Percentiles rank a stretch among this genome's conserved stretches.
phyloP scores from a whole-genome alignment of 2,113 vertebrate genomes.

The Pachycephala philippinensis region DNA sequence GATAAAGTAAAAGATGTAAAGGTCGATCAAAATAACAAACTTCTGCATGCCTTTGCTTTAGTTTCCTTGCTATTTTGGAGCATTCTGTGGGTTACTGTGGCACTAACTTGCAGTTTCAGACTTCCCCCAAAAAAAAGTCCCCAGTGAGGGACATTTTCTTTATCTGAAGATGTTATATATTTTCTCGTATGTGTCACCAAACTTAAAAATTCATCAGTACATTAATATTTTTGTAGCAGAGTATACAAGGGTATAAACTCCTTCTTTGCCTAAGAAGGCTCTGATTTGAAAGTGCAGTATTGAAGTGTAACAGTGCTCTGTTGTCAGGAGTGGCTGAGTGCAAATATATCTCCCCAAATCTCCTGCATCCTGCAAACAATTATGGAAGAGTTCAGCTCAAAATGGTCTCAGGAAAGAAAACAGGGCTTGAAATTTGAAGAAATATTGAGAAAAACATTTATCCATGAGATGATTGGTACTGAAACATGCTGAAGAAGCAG shows the following conservation, averaged over 20 bases:
- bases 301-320: background rate
- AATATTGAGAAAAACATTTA: background rate
- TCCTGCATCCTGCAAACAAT: background rate
- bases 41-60: background rate
- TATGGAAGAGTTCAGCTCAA: background rate
- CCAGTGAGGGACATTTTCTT: accelerated
- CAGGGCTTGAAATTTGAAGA: background rate
- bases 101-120: background rate
- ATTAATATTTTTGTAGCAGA: background rate
- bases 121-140: background rate
- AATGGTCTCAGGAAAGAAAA: background rate
- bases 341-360: background rate
- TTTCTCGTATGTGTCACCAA: accelerated
- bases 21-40: background rate
- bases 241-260: background rate
- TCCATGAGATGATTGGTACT: background rate
- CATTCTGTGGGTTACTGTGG: background rate
- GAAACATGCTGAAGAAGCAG: background rate
- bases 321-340: background rate
- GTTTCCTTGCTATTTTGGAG: background rate
- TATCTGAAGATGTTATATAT: background rate
- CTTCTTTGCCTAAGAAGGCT: background rate
- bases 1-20: background rate
- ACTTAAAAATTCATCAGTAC: background rate
- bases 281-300: background rate